Conservation (phyloP, 2,888 invertebrate species). For the Conops quadrifasciatus region DNA sequence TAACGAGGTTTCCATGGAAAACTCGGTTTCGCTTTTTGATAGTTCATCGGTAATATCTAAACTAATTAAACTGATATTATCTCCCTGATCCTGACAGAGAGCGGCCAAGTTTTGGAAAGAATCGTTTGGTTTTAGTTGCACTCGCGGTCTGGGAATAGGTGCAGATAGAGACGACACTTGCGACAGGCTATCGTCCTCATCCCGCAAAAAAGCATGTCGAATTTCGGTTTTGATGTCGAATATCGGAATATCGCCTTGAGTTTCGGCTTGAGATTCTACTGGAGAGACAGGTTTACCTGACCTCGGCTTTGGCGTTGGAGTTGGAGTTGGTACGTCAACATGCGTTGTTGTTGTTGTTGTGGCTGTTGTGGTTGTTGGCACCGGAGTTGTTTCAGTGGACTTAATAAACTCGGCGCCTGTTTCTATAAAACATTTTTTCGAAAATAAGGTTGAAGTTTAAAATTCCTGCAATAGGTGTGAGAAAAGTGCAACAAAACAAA, state of each 20-base stretch:
- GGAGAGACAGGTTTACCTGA: conserved; percentile 58
- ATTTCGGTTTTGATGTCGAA: no score
- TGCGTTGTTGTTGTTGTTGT: conserved; percentile 44
- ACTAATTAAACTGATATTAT: conserved; percentile 58
- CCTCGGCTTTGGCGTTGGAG: conserved; percentile 69
- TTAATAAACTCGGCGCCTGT: conserved; percentile 61
- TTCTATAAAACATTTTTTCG: conserved; percentile 61
- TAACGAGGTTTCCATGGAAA: conserved; percentile 41
- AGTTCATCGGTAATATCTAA: conserved; percentile 59
- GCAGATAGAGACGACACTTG: conserved; percentile 30
- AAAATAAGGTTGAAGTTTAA: conserved; percentile 10
- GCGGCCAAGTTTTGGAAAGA: conserved; percentile 55
- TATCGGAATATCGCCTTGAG: no score
- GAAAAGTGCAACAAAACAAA: background rate
- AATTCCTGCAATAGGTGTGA: no score
- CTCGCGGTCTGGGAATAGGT: conserved; percentile 62
- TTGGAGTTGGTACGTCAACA: conserved; percentile 56
- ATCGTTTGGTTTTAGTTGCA: conserved; percentile 56
- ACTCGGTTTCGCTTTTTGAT: conserved; percentile 49
- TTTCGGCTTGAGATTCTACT: conserved; percentile 39
- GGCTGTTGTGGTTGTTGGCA: conserved; percentile 47
- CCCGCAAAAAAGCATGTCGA: conserved; percentile 3
- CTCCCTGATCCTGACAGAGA: conserved; percentile 53
- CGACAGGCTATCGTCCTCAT: conserved; percentile 27
- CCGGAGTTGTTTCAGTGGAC: conserved; percentile 57